These are phyloP conservation scores for Odocoileus virginianus DNA, from an alignment of 2,113 vertebrate species.

Conservation along the genomic window DNA sequence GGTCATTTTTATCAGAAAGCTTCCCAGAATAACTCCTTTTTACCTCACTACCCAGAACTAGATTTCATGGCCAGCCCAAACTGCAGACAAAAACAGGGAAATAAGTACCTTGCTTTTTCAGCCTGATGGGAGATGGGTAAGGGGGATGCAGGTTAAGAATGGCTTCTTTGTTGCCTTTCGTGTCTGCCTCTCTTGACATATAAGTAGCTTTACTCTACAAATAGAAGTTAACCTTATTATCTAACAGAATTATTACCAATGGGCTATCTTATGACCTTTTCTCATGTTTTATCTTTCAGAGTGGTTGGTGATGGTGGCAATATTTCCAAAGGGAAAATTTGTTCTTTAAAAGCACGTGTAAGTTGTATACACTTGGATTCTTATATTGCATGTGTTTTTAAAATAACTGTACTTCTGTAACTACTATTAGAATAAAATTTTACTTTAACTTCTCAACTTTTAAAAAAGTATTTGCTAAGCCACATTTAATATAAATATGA, in stretches of 20 bases:
- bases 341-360: conserved; percentile 94
- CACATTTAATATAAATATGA: background rate
- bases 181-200: background rate
- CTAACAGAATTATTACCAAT: background rate
- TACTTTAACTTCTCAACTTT: conserved; percentile 13
- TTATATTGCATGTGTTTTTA: background rate
- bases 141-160: background rate
- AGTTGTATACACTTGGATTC: conserved; percentile 63
- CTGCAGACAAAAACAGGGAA: background rate
- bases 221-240: background rate
- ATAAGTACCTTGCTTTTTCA: background rate
- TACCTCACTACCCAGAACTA: background rate
- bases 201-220: background rate
- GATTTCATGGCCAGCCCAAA: background rate
- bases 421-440: background rate
- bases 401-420: background rate
- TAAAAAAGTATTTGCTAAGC: background rate
- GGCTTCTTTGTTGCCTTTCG: background rate
- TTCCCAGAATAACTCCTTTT: background rate
- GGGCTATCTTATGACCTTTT: background rate
- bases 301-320: conserved; percentile 74
- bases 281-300: conserved; percentile 70
- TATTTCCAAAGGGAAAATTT: conserved; percentile 86
- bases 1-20: background rate
- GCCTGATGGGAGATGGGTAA: background rate